Evolutionary conservation across 1,140 invertebrate genomes (phyloP).

Genomic region (Zaprionus camerounensis): DNA sequence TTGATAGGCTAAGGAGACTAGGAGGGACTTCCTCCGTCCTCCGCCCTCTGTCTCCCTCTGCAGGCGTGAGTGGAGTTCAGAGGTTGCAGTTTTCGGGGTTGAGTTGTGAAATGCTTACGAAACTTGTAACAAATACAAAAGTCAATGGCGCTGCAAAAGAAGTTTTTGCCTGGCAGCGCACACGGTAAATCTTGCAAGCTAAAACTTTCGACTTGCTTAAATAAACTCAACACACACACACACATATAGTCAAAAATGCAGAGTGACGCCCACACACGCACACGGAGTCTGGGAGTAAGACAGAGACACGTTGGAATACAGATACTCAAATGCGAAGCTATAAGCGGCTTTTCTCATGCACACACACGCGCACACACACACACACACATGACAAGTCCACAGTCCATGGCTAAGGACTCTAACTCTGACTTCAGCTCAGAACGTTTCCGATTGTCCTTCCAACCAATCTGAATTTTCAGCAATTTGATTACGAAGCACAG

Average conservation of each 20-base stretch:
- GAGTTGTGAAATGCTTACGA: slow-evolving; percentile 55
- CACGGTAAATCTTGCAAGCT: slow-evolving; percentile 77
- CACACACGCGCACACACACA: slow-evolving; percentile 46
- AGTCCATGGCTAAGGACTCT: slow-evolving; percentile 31
- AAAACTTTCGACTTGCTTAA: slow-evolving; percentile 81
- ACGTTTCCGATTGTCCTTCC: slow-evolving; percentile 61
- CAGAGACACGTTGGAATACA: slow-evolving; percentile 39
- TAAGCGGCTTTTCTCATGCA: slow-evolving; percentile 73
- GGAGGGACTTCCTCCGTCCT: background rate
- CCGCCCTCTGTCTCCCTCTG: no score
- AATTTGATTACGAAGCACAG: slow-evolving; percentile 77
- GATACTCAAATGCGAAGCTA: slow-evolving; percentile 49
- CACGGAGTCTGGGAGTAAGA: slow-evolving; percentile 7
- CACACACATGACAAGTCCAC: slow-evolving; percentile 24
- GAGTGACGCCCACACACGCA: background rate
- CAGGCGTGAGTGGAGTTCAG: slow-evolving; percentile 5
- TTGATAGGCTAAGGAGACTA: background rate
- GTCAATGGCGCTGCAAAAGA: slow-evolving; percentile 82
- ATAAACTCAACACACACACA: slow-evolving; percentile 64
- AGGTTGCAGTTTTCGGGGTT: slow-evolving; percentile 36
- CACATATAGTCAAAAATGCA: slow-evolving; percentile 17
- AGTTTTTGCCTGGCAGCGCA: slow-evolving; percentile 77
- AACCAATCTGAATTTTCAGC: slow-evolving; percentile 61
- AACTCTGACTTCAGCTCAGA: slow-evolving; percentile 45
- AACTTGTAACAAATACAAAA: slow-evolving; percentile 81